Conservation (phyloP, 2,888 invertebrate genomes). For the Melinopterus prodromus region DNA sequence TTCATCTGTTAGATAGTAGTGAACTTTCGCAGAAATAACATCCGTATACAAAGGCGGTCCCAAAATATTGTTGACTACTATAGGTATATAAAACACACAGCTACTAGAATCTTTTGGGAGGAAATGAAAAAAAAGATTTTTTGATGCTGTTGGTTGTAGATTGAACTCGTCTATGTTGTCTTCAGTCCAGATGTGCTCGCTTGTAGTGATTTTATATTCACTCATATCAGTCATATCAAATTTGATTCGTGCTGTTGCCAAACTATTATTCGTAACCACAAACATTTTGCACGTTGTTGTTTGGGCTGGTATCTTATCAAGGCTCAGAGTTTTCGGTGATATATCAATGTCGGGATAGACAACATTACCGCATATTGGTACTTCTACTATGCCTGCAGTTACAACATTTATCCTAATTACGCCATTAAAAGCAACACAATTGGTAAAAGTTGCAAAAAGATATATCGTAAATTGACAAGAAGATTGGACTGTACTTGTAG, state of each 20-base stretch:
- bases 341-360: conserved; percentile 18
- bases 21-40: conserved; percentile 5
- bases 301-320: conserved; percentile 5
- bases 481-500: not conserved
- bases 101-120: conserved; percentile 6
- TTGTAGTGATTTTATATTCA: conserved; percentile 5
- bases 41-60: conserved; percentile 13
- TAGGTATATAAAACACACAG: conserved; percentile 11
- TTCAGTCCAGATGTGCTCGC: not conserved
- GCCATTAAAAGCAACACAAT: not conserved
- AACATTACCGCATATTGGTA: conserved; percentile 10
- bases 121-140: conserved; percentile 13
- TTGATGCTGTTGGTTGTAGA: conserved; percentile 6
- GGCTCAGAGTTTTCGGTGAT: not conserved
- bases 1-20: conserved; percentile 16
- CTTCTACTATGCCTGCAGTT: not conserved
- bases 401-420: not conserved
- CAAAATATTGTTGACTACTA: conserved; percentile 8
- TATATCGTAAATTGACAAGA: not conserved
- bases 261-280: conserved; percentile 5
- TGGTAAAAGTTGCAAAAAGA: not conserved
- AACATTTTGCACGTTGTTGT: not conserved
- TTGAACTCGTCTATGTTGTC: not conserved
- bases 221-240: not conserved
- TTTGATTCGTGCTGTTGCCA: not conserved